Conservation (phyloP, 2,888 invertebrate genomes). For the Drosophila fulvimacula region DNA sequence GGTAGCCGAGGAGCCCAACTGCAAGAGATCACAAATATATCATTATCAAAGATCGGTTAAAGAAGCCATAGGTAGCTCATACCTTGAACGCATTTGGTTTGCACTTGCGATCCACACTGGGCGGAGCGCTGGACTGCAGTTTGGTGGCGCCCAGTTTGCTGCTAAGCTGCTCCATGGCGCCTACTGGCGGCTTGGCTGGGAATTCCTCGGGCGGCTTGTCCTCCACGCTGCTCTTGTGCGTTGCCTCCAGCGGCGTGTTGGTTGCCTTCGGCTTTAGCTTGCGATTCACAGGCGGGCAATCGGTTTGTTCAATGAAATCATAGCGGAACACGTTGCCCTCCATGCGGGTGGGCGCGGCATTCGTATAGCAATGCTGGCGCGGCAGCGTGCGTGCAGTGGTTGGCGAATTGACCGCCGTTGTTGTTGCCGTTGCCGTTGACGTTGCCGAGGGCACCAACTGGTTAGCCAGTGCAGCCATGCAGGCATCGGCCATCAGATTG, state of each 20-base stretch:
- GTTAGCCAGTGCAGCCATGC: slow-evolving; percentile 26
- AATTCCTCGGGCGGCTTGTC: slow-evolving; percentile 82
- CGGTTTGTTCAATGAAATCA: slow-evolving; percentile 85
- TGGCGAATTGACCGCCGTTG: slow-evolving; percentile 46
- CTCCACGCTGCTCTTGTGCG: slow-evolving; percentile 58
- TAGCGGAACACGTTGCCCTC: slow-evolving; percentile 86
- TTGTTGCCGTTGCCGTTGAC: slow-evolving; percentile 6
- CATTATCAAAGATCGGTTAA: neutral
- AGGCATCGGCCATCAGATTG: slow-evolving; percentile 78
- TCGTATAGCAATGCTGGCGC: slow-evolving; percentile 85
- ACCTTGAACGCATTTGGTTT: slow-evolving; percentile 87
- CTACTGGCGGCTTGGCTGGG: slow-evolving; percentile 81
- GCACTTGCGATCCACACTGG: slow-evolving; percentile 88
- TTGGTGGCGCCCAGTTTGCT: slow-evolving; percentile 63
- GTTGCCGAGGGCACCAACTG: slow-evolving; percentile 8
- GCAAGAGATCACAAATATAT: neutral
- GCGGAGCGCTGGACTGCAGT: slow-evolving; percentile 83
- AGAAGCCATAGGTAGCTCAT: slow-evolving; percentile 4
- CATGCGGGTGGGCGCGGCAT: slow-evolving; percentile 86
- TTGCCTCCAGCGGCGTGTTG: slow-evolving; percentile 25
- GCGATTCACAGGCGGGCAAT: slow-evolving; percentile 91
- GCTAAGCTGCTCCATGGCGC: slow-evolving; percentile 63
- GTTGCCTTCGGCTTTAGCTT: slow-evolving; percentile 89
- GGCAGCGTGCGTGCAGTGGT: slow-evolving; percentile 77
- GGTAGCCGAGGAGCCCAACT: slow-evolving; percentile 69